Conservation (phyloP, 1,140 invertebrate genomes). For the Drosophila carrolli region DNA sequence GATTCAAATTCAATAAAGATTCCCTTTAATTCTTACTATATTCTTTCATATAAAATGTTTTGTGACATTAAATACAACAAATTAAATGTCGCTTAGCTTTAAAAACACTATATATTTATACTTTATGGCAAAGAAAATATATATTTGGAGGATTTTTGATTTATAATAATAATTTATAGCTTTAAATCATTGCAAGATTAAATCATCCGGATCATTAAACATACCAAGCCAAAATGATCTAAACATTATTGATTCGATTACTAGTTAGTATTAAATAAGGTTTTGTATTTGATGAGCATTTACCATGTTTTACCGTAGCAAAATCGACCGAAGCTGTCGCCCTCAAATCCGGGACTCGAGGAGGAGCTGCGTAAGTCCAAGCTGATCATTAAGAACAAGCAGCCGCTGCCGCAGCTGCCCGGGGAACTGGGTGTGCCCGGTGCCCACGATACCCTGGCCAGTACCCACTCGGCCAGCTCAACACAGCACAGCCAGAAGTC, state of each 20-base stretch:
- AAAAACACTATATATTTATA: too few species aligned
- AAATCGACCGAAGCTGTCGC: conserved; percentile 85
- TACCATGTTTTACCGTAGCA: conserved; percentile 60
- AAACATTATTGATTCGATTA: background rate
- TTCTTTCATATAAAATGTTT: too few species aligned
- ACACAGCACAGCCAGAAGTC: conserved; percentile 76
- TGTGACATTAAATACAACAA: too few species aligned
- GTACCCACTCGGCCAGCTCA: conserved; percentile 73
- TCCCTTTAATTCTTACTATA: too few species aligned
- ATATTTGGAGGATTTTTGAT: too few species aligned
- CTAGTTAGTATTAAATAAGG: background rate
- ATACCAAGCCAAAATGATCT: background rate
- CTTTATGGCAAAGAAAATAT: too few species aligned
- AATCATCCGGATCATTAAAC: too few species aligned
- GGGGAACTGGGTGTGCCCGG: conserved; percentile 53
- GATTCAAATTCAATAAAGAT: too few species aligned
- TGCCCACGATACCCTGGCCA: conserved; percentile 66
- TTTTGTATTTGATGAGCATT: background rate
- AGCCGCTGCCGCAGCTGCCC: conserved; percentile 78
- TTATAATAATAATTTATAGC: too few species aligned
- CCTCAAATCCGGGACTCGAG: conserved; percentile 77
- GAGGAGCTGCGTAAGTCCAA: conserved; percentile 80
- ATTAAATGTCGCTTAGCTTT: too few species aligned
- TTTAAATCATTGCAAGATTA: too few species aligned
- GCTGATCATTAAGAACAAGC: conserved; percentile 82